Evolutionary conservation across 2,888 invertebrate genomes (phyloP).

Genomic region (Chymomyza amoena): DNA sequence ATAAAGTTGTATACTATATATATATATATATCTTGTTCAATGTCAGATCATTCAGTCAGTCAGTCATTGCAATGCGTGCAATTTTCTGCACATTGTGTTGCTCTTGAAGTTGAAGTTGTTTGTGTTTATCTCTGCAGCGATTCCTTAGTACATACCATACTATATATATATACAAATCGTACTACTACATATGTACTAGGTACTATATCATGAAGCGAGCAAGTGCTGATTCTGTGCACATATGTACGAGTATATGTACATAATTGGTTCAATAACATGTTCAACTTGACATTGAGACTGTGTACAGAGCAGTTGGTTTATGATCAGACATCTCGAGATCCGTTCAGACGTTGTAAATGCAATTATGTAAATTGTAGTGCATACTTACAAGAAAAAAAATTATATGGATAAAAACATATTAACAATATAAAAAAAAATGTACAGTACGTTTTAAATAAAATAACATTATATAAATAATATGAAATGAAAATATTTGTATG

Average conservation of each 20-base stretch:
- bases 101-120: constrained; percentile 2
- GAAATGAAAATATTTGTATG: too few relatives aligned
- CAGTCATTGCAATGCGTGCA: neutral
- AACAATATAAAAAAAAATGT: too few relatives aligned
- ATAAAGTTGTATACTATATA: neutral
- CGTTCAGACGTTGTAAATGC: neutral
- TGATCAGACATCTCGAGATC: neutral
- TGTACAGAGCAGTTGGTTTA: constrained; percentile 3
- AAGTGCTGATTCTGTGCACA: neutral
- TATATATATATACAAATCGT: neutral
- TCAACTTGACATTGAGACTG: constrained; percentile 67
- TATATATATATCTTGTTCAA: constrained; percentile 41
- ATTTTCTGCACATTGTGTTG: constrained; percentile 3
- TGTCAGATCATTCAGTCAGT: constrained; percentile 48
- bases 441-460: too few relatives aligned
- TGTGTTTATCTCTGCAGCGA: neutral
- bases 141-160: neutral
- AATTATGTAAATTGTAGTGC: neutral
- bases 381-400: neutral
- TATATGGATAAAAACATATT: too few relatives aligned
- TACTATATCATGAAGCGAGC: neutral
- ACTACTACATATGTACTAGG: neutral
- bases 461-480: too few relatives aligned
- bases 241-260: constrained; percentile 16
- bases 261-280: constrained; percentile 69